phyloP scores from a whole-genome alignment of 2,797 vertebrate genomes.

The Acanthopagrus latus region DNA sequence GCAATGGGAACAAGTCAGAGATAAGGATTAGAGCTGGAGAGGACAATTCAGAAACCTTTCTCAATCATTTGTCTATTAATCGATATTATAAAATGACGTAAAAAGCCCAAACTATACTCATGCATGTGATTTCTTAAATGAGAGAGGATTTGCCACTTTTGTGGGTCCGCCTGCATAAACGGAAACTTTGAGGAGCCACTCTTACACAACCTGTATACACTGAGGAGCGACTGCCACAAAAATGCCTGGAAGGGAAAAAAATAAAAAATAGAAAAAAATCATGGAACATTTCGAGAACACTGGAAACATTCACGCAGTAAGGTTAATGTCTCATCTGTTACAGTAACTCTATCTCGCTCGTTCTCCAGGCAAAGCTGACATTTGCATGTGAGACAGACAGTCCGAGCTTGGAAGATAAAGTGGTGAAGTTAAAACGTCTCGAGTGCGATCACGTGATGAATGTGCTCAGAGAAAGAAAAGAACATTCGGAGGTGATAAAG shows the following conservation, averaged over 20 bases:
- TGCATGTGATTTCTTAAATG: neutral
- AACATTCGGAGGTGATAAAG: conserved; percentile 17
- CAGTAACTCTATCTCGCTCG: neutral
- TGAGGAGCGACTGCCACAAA: conserved; percentile 22
- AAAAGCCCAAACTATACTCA: neutral
- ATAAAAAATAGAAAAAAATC: no score
- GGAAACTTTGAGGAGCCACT: conserved; percentile 17
- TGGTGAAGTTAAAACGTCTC: neutral
- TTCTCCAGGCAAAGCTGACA: no score
- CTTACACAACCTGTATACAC: conserved; percentile 12
- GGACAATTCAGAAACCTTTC: neutral
- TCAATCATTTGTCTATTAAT: neutral
- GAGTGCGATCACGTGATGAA: neutral
- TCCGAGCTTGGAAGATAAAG: neutral
- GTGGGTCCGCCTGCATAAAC: neutral
- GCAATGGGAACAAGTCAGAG: neutral
- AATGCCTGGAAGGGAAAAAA: conserved; percentile 13
- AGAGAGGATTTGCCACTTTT: conserved; percentile 1
- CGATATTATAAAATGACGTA: neutral
- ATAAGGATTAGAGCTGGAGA: conserved; percentile 4
- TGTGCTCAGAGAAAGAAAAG: neutral
- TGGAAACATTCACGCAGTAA: no score
- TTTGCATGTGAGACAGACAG: neutral
- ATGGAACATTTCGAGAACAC: neutral
- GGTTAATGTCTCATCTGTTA: neutral